These are phyloP conservation scores for Cavia porcellus DNA, from an alignment of 2,113 vertebrate species.

Conservation along the genomic window DNA sequence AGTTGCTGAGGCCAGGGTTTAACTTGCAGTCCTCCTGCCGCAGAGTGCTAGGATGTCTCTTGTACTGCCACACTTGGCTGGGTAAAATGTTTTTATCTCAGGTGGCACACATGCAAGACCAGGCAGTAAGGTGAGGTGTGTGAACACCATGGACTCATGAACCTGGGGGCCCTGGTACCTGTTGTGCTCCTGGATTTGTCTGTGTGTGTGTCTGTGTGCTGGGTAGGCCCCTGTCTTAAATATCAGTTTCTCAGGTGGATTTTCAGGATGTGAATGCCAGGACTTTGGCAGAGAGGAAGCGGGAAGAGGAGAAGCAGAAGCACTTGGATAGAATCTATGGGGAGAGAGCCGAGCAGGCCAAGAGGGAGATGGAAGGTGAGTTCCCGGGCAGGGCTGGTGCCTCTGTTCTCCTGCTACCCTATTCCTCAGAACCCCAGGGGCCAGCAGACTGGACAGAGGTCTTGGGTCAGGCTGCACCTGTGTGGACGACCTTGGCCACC, in stretches of 20 bases:
- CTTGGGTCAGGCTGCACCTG: background rate
- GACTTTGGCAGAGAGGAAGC: constrained; percentile 91
- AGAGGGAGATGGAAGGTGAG: constrained; percentile 93
- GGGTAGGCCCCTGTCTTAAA: background rate
- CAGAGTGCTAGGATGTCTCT: background rate
- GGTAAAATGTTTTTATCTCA: background rate
- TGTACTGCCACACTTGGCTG: background rate
- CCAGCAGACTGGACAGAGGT: background rate
- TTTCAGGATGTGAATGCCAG: constrained; percentile 93
- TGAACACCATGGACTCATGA: background rate
- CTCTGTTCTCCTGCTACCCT: background rate
- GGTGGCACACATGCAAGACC: background rate
- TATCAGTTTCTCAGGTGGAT: constrained; percentile 91
- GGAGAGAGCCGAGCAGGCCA: constrained; percentile 90
- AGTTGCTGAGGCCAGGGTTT: background rate
- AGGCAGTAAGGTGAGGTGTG: background rate
- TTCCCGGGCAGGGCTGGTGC: background rate
- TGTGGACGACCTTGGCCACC: accelerated
- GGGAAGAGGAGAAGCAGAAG: constrained; percentile 92
- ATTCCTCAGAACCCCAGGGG: background rate
- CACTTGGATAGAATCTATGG: constrained; percentile 92
- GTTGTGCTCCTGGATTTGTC: background rate
- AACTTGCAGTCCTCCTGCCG: background rate
- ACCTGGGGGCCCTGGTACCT: background rate
- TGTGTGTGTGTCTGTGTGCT: background rate